Base-by-base conservation (phyloP, 1,140 invertebrate species). In the Drosophila fuyamai region DNA sequence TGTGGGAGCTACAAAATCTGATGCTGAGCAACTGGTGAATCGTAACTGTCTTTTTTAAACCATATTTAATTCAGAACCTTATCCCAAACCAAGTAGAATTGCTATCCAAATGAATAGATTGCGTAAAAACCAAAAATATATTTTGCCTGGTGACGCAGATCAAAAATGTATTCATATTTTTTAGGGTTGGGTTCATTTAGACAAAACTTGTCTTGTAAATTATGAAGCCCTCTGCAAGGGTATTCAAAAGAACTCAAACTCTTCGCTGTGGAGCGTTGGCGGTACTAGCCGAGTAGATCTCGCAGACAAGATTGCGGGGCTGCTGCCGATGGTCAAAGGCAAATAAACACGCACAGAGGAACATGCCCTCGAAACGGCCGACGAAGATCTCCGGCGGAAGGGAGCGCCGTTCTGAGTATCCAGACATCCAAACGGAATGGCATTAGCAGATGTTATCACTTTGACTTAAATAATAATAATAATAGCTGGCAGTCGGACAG, bases 261-360 rank as follows among this genome's bases (percentile, higher is more conserved):
- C 56, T 29, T 47, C 57, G 23, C 36, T 53, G 53, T 47, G 46
- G 44, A 76, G 77, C 82, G 82, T 84, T 84, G 82, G 81, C 82
- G 81, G 79, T 81, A 73, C 81, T 81, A 68, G 67, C 59, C 36
- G n/a, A 67, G 54, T 66, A 68, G 81, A 84, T 84, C 78, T 78
- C 12, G 40, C 56, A 36, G 29, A 47, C 32, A 29, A 74, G 82
- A 84, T 81, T 81, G 78, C 54, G 29, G 27, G 44, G 36, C 56
- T 71, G 47, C 36, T 73, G 68, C 68, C 70, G 46, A 62, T 77
- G 67, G 81, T 81, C 81, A 84, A 84, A 84, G 81, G 78, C 73
- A 86, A 84, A 84, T 78, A 75, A 84, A 86, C 81, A 84, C 81
- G 82, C 81, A 84, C 78, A 73, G 66, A 9, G 43, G 6, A 76